Percentiles rank a stretch among this genome's conserved stretches.
Conservation (phyloP, 2,797 vertebrate genomes). For the Propithecus perrieri region DNA sequence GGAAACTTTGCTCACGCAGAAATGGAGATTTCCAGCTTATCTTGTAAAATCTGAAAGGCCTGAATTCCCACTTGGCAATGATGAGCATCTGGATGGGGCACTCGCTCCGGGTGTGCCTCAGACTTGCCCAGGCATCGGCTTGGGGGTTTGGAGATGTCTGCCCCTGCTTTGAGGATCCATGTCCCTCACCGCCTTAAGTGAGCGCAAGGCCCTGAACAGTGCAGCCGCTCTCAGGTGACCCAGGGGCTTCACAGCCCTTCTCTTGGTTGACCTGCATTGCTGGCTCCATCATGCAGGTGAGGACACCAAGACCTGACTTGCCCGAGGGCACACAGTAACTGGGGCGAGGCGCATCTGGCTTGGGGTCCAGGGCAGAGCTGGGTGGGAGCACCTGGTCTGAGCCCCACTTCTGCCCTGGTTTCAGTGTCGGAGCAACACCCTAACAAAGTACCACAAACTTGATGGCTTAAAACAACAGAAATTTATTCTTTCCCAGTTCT, state of each 20-base stretch:
- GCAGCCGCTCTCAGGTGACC: rapidly evolving
- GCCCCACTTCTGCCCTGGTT: background rate
- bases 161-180: background rate
- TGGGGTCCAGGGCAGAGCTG: background rate
- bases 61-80: background rate
- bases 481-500: background rate
- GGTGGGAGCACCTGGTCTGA: background rate
- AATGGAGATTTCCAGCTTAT: background rate
- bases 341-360: no score
- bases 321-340: rapidly evolving
- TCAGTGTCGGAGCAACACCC: background rate
- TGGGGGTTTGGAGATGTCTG: background rate
- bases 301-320: background rate
- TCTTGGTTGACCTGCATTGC: background rate
- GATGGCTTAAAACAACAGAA: background rate
- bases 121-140: background rate
- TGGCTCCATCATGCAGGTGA: background rate
- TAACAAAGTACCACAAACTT: background rate
- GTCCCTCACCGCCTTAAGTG: no score
- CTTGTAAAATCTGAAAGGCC: background rate
- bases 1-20: background rate
- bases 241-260: background rate
- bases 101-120: rapidly evolving
- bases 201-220: background rate
- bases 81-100: background rate